Evolutionary conservation across 2,113 vertebrate species (phyloP), one percentile per base, ranked within the genome.

Genomic region (Arothron firmamentum): DNA sequence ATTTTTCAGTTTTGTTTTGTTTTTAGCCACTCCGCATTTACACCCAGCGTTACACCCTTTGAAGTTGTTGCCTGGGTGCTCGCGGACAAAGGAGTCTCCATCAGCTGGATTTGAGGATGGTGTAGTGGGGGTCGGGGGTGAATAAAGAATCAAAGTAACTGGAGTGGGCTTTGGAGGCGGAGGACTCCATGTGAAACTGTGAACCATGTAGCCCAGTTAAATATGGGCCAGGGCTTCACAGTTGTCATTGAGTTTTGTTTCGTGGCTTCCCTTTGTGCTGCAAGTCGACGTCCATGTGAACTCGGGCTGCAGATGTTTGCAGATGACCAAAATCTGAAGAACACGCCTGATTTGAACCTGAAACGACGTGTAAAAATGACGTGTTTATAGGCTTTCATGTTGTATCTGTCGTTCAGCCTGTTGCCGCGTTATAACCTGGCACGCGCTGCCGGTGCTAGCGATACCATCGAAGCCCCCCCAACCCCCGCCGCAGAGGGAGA

Each of bases 61-160:
- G 93, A 95, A 92, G 94, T 93, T 88, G 91, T 92, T 94, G 93
- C 93, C 93, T 88, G 90, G 92, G 90, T 83, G 84, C 79, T 85
- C 82, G 80, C 78, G 88, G 88, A 92, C 91, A 92, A 92, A 90
- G 76, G 88, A 90, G 87, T 84, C 90, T 91, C 87, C 78, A 85
- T 92, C 89, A 88, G 90, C 74, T 83, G 91, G 91, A 92, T 86
- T 77, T 83, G 90, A 90, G 88, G 89, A 82, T 79, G 74, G 82
- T 88, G 88, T 70, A 73, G 67, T 50, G 63, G 77, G 68, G 75
- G 65, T 60, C 21, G 20, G 38, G 57, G 49, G 48, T 58, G 80
- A 86, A 87, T 85, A 89, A 87, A 89, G 88, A 90, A 90, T 89
- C 86, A 89, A 89, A 89, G 87, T 82, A 74, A 84, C 68, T 78